These are phyloP conservation scores for Drosophila rhopaloa DNA, from an alignment of 1,140 invertebrate genomes.

Conservation along the genomic window DNA sequence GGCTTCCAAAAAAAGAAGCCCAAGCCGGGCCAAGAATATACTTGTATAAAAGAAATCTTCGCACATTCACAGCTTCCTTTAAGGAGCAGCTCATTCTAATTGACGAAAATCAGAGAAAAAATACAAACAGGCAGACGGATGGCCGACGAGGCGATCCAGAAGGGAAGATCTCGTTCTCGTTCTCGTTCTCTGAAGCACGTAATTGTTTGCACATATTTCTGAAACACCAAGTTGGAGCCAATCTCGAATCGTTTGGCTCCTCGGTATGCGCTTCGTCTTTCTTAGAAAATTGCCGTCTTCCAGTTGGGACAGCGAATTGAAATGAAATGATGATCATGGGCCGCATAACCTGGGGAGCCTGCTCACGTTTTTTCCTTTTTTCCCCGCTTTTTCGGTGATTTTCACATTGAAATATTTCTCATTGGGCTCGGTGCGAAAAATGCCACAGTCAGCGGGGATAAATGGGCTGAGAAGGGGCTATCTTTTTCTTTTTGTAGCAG, in stretches of 20 bases:
- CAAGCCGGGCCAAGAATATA: conserved; percentile 18
- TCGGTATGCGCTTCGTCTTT: conserved; percentile 75
- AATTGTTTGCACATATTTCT: conserved; percentile 82
- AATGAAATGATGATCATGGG: conserved; percentile 75
- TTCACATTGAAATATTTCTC: conserved; percentile 78
- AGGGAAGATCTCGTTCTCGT: conserved; percentile 46
- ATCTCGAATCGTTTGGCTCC: conserved; percentile 61
- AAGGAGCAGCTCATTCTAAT: conserved; percentile 69
- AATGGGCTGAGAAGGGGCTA: neutral
- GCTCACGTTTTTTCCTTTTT: conserved; percentile 26
- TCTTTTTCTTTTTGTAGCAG: conserved; percentile 14
- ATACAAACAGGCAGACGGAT: conserved; percentile 36
- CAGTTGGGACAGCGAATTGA: conserved; percentile 66
- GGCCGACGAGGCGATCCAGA: conserved; percentile 8
- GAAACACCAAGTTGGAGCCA: conserved; percentile 73
- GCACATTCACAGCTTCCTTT: conserved; percentile 78
- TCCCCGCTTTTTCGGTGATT: conserved; percentile 73
- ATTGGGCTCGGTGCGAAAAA: conserved; percentile 73
- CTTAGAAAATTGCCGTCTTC: conserved; percentile 82
- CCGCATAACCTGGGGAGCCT: conserved; percentile 45
- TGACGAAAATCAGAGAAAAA: conserved; percentile 77
- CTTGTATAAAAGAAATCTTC: conserved; percentile 63
- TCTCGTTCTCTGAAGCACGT: conserved; percentile 49
- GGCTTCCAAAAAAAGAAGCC: conserved; percentile 48
- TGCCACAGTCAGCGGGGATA: conserved; percentile 45